phyloP scores from a whole-genome alignment of 2,797 vertebrate species.

The Pangasius larnaudii region DNA sequence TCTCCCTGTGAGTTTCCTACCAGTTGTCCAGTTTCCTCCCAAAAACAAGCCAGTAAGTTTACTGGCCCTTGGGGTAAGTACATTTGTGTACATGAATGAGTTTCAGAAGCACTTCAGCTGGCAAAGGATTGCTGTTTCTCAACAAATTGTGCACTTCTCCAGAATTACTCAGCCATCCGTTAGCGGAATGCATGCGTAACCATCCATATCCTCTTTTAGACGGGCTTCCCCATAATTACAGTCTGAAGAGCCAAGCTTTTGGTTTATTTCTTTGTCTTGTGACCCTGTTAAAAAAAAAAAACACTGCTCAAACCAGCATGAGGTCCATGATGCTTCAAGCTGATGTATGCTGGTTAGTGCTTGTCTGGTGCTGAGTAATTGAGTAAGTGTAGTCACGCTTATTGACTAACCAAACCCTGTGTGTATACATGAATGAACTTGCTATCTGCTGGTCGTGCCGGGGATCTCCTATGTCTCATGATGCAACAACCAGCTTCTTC shows the following conservation, averaged over 20 bases:
- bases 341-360: constrained; percentile 21
- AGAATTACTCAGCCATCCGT: constrained; percentile 15
- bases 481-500: background rate
- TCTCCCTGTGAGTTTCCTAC: background rate
- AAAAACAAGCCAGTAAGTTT: background rate
- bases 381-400: background rate
- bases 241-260: background rate
- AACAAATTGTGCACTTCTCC: background rate
- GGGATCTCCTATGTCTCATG: background rate
- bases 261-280: constrained; percentile 47
- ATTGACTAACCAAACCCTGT: constrained; percentile 7
- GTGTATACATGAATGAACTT: constrained; percentile 18
- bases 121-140: background rate
- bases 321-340: constrained; percentile 28
- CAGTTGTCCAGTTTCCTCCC: background rate
- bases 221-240: constrained; percentile 26
- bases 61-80: background rate
- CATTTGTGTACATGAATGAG: background rate
- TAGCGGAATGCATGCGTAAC: constrained; percentile 38
- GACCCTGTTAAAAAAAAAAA: background rate
- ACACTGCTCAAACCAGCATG: constrained; percentile 3
- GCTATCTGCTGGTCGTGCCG: background rate
- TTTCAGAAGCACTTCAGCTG: background rate
- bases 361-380: constrained; percentile 18
- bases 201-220: constrained; percentile 39